Evolutionary conservation across 2,797 vertebrate species (phyloP).

Genomic region (Melanogrammus aeglefinus): DNA sequence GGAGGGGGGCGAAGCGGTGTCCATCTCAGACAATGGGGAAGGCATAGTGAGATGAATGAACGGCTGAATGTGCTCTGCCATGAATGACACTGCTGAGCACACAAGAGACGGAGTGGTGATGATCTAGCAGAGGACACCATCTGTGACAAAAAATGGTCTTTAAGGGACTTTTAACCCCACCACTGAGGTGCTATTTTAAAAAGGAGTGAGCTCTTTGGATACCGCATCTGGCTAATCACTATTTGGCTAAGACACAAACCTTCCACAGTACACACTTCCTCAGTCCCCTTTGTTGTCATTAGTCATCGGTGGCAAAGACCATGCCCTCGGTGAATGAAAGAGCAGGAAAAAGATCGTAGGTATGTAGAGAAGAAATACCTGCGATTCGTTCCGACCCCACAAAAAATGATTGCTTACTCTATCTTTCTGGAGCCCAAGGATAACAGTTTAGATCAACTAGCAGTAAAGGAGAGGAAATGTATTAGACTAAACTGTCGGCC

Average conservation of each 20-base stretch:
- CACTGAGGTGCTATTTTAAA: neutral
- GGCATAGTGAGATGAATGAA: conserved; percentile 16
- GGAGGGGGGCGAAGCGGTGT: neutral
- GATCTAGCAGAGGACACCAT: conserved; percentile 33
- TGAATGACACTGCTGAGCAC: conserved; percentile 37
- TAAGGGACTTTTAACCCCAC: neutral
- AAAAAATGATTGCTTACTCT: conserved; percentile 5
- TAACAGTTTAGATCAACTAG: conserved; percentile 2
- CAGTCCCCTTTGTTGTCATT: conserved; percentile 20
- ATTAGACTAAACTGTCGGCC: neutral
- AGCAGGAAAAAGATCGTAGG: neutral
- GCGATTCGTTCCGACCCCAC: neutral
- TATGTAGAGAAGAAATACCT: neutral
- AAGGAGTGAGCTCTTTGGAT: neutral
- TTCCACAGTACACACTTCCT: conserved; percentile 7
- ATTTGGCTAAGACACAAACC: neutral
- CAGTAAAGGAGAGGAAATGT: neutral
- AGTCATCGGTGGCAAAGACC: conserved; percentile 9
- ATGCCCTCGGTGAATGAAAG: neutral
- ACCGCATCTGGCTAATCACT: neutral
- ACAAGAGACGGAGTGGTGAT: conserved; percentile 37
- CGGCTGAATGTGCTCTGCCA: conserved; percentile 18
- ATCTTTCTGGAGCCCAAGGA: neutral
- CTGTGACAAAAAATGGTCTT: neutral
- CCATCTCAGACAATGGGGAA: neutral